Percentiles rank a stretch among this genome's conserved stretches.
Conservation (phyloP, 2,113 vertebrate species). For the Peromyscus californicus region DNA sequence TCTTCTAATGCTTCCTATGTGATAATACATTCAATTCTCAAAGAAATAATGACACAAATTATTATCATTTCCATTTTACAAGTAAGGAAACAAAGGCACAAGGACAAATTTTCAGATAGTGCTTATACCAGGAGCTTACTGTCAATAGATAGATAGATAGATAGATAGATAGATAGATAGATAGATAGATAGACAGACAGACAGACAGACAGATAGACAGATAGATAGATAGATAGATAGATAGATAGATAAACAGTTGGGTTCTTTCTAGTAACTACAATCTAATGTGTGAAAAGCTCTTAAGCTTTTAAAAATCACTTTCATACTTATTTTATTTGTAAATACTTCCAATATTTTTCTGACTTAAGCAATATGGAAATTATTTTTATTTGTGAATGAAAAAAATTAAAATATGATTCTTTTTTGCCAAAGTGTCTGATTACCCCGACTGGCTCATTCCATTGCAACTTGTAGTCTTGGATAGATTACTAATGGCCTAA, state of each 20-base stretch:
- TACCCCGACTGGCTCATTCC: neutral
- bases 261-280: neutral
- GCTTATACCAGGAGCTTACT: neutral
- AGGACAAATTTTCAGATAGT: constrained; percentile 14
- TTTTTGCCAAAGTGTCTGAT: constrained; percentile 17
- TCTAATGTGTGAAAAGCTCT: neutral
- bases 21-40: constrained; percentile 5
- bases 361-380: neutral
- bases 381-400: constrained; percentile 39
- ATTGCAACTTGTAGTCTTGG: neutral
- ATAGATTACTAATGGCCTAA: neutral
- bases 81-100: neutral
- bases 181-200: constrained; percentile 19
- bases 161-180: neutral
- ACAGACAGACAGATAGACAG: too few relatives aligned
- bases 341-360: neutral
- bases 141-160: neutral
- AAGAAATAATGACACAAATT: neutral
- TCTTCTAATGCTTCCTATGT: neutral
- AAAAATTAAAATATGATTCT: neutral
- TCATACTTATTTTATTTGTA: neutral
- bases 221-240: neutral
- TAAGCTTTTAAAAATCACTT: constrained; percentile 44
- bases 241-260: neutral
- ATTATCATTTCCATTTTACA: neutral